phyloP scores from a whole-genome alignment of 2,797 vertebrate species.

The Cynodonichthys magdalenae region DNA sequence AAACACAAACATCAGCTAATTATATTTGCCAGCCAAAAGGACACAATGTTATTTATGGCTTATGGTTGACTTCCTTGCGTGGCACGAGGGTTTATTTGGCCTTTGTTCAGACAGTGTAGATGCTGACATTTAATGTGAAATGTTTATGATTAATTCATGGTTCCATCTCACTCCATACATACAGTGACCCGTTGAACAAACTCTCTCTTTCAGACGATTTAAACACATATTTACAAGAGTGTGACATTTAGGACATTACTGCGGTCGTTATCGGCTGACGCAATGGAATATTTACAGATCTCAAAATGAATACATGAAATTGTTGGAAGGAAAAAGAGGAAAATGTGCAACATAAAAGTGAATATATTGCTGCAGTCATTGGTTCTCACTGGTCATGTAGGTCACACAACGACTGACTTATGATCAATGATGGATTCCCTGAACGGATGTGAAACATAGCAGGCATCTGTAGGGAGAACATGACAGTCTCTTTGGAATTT shows the following conservation, averaged over 20 bases:
- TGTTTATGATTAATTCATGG: constrained; percentile 70
- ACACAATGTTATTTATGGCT: constrained; percentile 67
- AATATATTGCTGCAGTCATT: no score
- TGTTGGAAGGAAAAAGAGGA: not conserved
- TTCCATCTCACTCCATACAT: constrained; percentile 25
- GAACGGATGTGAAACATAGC: not conserved
- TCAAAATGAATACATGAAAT: not conserved
- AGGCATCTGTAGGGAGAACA: not conserved
- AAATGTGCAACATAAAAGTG: no score
- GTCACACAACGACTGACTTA: no score
- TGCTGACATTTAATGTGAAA: constrained; percentile 69
- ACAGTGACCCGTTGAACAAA: constrained; percentile 29
- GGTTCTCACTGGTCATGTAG: no score
- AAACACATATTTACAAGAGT: constrained; percentile 43
- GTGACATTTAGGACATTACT: constrained; percentile 45
- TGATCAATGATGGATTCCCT: not conserved
- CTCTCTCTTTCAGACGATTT: constrained; percentile 30
- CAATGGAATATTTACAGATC: constrained; percentile 2
- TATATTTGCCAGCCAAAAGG: constrained; percentile 71
- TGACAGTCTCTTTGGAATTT: not conserved
- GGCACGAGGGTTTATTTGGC: constrained; percentile 46
- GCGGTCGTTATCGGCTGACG: constrained; percentile 11
- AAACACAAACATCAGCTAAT: constrained; percentile 68
- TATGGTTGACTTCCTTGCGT: constrained; percentile 59
- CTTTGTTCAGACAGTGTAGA: constrained; percentile 48